Conservation (phyloP, 2,797 vertebrate genomes). For the Cyclopterus lumpus region DNA sequence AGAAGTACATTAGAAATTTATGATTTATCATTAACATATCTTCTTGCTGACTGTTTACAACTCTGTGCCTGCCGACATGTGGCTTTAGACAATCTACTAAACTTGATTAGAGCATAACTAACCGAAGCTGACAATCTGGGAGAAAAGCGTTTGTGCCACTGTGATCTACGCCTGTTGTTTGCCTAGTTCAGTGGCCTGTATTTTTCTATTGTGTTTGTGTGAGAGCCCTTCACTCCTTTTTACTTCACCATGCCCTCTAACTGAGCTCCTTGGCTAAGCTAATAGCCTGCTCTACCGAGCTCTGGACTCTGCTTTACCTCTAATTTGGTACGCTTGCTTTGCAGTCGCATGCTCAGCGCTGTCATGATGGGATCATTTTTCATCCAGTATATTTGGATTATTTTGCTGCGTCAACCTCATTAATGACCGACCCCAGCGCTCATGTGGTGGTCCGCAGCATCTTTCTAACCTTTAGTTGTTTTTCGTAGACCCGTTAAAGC, state of each 20-base stretch:
- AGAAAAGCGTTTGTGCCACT: neutral
- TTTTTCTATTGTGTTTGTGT: conserved; percentile 7
- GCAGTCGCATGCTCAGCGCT: conserved; percentile 73
- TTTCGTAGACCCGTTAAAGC: conserved; percentile 24
- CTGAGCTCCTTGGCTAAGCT: conserved; percentile 30
- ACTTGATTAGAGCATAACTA: neutral
- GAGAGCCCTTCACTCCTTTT: neutral
- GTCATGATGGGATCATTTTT: conserved; percentile 74
- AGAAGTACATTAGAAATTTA: neutral
- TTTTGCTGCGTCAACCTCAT: conserved; percentile 53
- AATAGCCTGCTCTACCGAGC: conserved; percentile 44
- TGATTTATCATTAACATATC: neutral
- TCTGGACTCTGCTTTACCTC: conserved; percentile 47
- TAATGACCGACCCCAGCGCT: conserved; percentile 45
- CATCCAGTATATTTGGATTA: conserved; percentile 70
- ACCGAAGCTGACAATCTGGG: neutral
- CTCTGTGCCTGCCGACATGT: neutral
- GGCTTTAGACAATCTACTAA: neutral
- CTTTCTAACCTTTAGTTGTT: conserved; percentile 14
- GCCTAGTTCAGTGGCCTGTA: conserved; percentile 30
- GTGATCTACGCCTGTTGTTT: conserved; percentile 6
- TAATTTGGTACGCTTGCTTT: conserved; percentile 70
- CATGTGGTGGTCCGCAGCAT: conserved; percentile 41
- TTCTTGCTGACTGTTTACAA: neutral
- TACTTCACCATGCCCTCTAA: conserved; percentile 5